Evolutionary conservation across 2,113 vertebrate genomes (phyloP).

Genomic region (Phainopepla nitens): DNA sequence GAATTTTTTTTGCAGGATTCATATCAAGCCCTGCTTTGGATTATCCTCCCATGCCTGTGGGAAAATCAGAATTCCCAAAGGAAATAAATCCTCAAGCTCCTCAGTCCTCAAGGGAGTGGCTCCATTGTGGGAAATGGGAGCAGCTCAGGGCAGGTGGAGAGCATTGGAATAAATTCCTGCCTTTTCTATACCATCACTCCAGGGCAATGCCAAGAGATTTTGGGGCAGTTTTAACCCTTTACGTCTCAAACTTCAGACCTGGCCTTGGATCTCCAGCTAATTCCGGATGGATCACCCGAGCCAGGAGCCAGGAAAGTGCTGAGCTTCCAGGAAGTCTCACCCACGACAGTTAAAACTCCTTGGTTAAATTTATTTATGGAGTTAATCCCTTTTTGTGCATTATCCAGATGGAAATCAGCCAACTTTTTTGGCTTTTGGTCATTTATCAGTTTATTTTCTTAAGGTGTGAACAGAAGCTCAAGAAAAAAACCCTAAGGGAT

Average conservation of each 20-base stretch:
- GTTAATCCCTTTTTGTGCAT: not conserved
- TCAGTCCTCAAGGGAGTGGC: not conserved
- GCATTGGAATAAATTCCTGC: fast-evolving
- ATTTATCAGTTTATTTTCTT: not conserved
- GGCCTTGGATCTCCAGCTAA: fast-evolving
- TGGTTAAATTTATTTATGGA: not conserved
- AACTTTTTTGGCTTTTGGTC: not conserved
- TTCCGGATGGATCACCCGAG: fast-evolving
- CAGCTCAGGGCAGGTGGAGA: not conserved
- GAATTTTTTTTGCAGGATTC: not conserved
- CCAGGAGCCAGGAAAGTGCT: not conserved
- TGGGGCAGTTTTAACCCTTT: not conserved
- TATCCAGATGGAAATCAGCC: not conserved
- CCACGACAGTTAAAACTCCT: not conserved
- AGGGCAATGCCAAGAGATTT: not conserved
- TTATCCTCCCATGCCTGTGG: fast-evolving
- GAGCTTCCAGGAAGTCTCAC: not conserved
- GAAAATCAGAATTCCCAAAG: not conserved
- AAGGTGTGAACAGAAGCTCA: not conserved
- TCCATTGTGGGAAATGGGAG: not conserved
- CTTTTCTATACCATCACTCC: not conserved
- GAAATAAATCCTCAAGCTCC: not conserved
- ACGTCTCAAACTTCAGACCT: fast-evolving
- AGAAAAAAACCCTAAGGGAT: fast-evolving
- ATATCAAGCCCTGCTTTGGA: fast-evolving